phyloP scores from a whole-genome alignment of 2,113 vertebrate genomes.

The Ammodytes marinus region DNA sequence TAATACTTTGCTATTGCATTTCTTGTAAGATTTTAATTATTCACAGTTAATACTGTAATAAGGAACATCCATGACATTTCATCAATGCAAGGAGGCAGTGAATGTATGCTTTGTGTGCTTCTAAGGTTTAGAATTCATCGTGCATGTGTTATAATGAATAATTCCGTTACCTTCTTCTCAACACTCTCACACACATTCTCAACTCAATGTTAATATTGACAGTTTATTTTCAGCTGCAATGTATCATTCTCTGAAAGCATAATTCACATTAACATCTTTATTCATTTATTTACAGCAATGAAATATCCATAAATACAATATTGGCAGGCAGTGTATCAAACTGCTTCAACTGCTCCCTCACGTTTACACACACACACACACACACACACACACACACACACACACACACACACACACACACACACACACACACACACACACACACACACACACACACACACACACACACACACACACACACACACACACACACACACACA shows the following conservation, averaged over 20 bases:
- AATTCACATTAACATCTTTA: conserved; percentile 28
- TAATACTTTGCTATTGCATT: background rate
- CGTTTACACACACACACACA: conserved; percentile 15
- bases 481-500: background rate
- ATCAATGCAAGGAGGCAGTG: background rate
- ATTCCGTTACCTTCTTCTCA: conserved; percentile 2
- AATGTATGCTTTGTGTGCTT: background rate
- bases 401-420: conserved; percentile 8
- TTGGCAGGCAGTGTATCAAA: conserved; percentile 35
- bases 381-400: conserved; percentile 4
- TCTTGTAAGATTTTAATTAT: background rate
- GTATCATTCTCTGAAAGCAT: conserved; percentile 27
- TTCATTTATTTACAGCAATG: conserved; percentile 47
- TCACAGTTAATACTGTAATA: background rate
- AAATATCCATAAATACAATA: conserved; percentile 53
- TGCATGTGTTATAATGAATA: background rate
- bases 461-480: background rate
- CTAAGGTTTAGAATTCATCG: background rate
- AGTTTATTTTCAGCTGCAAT: background rate
- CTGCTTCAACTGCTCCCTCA: conserved; percentile 25
- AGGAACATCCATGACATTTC: background rate
- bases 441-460: conserved; percentile 9
- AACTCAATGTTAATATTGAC: background rate
- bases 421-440: conserved; percentile 11
- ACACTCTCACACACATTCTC: background rate